Evolutionary conservation across 2,797 vertebrate genomes (phyloP), one percentile per base, ranked within the genome.

Genomic region (Petrocephalus schoutedeni): DNA sequence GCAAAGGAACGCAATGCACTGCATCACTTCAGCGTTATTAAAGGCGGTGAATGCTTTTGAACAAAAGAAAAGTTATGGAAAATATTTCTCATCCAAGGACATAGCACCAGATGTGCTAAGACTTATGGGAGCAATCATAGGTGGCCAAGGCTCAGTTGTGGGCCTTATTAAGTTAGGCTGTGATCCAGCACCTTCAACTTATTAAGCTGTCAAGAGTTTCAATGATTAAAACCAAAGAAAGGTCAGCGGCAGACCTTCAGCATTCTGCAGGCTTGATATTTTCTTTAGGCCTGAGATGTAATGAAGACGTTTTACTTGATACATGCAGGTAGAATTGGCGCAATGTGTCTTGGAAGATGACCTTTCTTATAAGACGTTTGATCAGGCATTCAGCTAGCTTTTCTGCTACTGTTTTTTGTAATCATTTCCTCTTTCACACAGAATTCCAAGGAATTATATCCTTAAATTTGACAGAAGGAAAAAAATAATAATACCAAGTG

Each of bases 181-280:
- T 96, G 97, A 98, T 97, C 97, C 96, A 96, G 96, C 97, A 98
- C 97, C 97, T 98, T 98, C 97, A 97, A 97, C 96, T 98, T 99
- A 98, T 98, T 98, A 99, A 98, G 96, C 96, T 99, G 97, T 98
- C 95, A 93, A 96, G 97, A 97, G 96, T 97, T 97, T 96, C 96
- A 97, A 97, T 99, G 98, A 99, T 99, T 99, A 99, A 99, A 98
- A 98, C 97, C 96, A 97, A 98, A 97, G 96, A 98, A 97, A 98
- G 98, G 97, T 98, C 97, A 98, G 94, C 92, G 87, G 88, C 91
- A 97, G 97, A 98, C 97, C 96, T 97, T 98, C 95, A 94, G 95
- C 95, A 95, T 97, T 97, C 97, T 95, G 93, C 95, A 96, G 95
- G 93, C 94, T 95, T 97, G 95, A 94, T 97, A 97, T 97, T 98